Percentiles rank a stretch among this genome's conserved stretches.
These are phyloP conservation scores for Menidia menidia DNA, from an alignment of 2,797 vertebrate species.

Conservation along the genomic window DNA sequence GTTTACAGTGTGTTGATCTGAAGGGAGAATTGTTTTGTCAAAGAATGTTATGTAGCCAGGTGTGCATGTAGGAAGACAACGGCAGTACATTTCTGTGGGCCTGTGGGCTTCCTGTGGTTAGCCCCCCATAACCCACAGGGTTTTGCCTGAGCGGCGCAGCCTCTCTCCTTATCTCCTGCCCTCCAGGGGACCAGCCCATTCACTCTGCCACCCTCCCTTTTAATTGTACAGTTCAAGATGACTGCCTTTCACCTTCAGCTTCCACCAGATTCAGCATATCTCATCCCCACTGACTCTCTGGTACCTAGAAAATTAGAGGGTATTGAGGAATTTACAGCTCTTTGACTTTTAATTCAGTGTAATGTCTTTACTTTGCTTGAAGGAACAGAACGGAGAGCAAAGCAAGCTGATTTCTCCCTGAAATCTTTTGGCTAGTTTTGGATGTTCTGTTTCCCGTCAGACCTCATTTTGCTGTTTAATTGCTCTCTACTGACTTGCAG, in stretches of 20 bases:
- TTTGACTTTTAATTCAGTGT: constrained; percentile 10
- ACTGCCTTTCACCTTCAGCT: constrained; percentile 81
- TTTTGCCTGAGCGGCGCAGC: constrained; percentile 17
- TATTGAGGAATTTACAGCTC: constrained; percentile 7
- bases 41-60: too few species aligned
- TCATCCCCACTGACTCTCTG: constrained; percentile 27
- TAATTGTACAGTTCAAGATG: constrained; percentile 84
- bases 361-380: constrained; percentile 19
- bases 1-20: too few species aligned
- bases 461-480: constrained; percentile 42
- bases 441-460: neutral
- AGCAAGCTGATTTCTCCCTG: too few species aligned
- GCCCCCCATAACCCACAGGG: constrained; percentile 53
- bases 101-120: constrained; percentile 16
- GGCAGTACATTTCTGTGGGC: too few species aligned
- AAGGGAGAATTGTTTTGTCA: too few species aligned
- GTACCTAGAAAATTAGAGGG: constrained; percentile 19
- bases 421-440: too few species aligned
- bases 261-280: constrained; percentile 62
- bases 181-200: constrained; percentile 66
- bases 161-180: constrained; percentile 65
- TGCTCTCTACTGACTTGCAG: constrained; percentile 36
- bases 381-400: neutral
- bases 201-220: constrained; percentile 70
- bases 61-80: too few species aligned